Evolutionary conservation across 2,888 invertebrate species (phyloP), one percentile per base, ranked within the genome.

Genomic region (Philonicus albiceps): DNA sequence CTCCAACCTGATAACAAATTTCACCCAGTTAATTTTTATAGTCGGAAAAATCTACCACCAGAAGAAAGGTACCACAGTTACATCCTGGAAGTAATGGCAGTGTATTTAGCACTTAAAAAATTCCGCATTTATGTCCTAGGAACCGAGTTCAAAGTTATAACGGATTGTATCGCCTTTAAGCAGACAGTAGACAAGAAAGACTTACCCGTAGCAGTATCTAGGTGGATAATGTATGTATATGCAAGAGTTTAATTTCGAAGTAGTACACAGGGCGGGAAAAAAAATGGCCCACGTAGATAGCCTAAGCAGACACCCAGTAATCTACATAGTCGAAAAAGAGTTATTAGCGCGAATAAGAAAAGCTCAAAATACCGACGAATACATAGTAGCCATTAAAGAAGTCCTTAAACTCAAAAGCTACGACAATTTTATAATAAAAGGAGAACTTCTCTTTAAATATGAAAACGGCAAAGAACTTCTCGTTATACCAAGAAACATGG

Each of bases 71-170:
- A 89, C 85, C 89, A 90, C 76, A 89, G 53, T 75, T 91, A 90
- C 80, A 90, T 91, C 55, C 87, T 91, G 0, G 89, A 91, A 81
- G 90, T 90, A 0, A 86, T 91, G 0, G 90, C 90, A 0, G 90
- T 90, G 0, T 88, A 34, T 1, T 89, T 89, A 87, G 89, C 90
- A 0, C 85, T 90, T 2, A 88, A 88, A 30, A 88, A 89, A 40
- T 90, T 90, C 53, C 83, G 90, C 22, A 87, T 89, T 2, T 90
- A 90, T 83, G 80, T 90, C 6, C 72, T 90, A 19, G 90, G 90
- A 3, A 84, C 88, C 2, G 81, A 85, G 74, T 89, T 89, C 86
- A 89, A 87, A 80, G 88, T 89, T 55, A 87, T 89, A 19, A 89
- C 72, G 22, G 91, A 90, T 86, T 91, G 90, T 86, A 87, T 89